Conservation (phyloP, 2,797 vertebrate genomes). For the Kryptopterus vitreolus region DNA sequence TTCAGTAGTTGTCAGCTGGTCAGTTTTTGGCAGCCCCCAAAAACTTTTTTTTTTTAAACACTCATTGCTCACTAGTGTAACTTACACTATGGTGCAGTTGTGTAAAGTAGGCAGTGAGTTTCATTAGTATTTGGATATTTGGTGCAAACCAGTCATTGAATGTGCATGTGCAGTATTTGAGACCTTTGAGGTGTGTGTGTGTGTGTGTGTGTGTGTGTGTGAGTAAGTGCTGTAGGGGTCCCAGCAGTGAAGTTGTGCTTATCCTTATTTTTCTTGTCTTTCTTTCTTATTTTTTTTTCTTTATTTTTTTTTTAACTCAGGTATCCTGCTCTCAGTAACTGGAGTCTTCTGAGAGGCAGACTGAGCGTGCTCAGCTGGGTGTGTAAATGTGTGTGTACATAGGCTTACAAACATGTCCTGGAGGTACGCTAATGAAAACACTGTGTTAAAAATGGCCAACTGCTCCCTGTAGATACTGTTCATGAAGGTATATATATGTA, state of each 20-base stretch:
- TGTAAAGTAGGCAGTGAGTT: conserved; percentile 11
- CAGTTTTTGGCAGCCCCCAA: conserved; percentile 16
- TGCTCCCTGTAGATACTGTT: conserved; percentile 88
- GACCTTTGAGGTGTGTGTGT: conserved; percentile 17
- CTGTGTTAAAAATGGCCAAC: conserved; percentile 86
- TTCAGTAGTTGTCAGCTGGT: not conserved
- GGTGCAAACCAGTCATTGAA: conserved; percentile 35
- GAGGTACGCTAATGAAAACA: conserved; percentile 78
- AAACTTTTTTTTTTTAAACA: conserved; percentile 3
- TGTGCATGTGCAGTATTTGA: conserved; percentile 36
- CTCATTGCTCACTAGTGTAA: not conserved
- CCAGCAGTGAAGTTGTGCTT: conserved; percentile 4
- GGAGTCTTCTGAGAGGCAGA: conserved; percentile 74
- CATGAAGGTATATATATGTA: conserved; percentile 85
- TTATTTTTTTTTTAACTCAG: conserved; percentile 79
- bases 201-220: not conserved
- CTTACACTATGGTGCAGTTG: conserved; percentile 4
- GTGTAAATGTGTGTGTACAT: conserved; percentile 90
- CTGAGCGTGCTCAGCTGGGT: conserved; percentile 72
- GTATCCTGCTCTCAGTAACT: conserved; percentile 85
- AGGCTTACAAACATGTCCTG: conserved; percentile 77
- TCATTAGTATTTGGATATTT: conserved; percentile 9
- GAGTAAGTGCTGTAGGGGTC: conserved; percentile 15
- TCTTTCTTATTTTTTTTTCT: not conserved
- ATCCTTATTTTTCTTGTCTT: not conserved